phyloP scores from a whole-genome alignment of 2,888 invertebrate species.

The Cyclophora punctaria region DNA sequence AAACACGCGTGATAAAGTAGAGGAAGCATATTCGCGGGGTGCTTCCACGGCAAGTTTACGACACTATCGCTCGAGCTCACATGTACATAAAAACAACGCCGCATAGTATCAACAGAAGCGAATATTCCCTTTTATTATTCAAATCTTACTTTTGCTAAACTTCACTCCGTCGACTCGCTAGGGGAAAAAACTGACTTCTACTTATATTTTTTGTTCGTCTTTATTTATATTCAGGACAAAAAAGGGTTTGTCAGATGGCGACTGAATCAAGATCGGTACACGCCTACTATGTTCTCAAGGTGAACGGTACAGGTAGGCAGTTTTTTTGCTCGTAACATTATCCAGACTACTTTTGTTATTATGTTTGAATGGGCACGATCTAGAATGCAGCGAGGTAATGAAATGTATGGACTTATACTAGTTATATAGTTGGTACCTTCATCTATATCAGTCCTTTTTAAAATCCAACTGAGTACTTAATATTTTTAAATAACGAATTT shows the following conservation, averaged over 20 bases:
- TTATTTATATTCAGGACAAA: constrained; percentile 72
- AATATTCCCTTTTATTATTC: constrained; percentile 60
- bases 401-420: too few species aligned
- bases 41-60: constrained; percentile 34
- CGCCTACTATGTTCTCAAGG: constrained; percentile 65
- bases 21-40: constrained; percentile 32
- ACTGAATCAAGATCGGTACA: constrained; percentile 64
- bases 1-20: constrained; percentile 18
- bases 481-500: too few species aligned
- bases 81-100: constrained; percentile 41
- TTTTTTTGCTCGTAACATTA: constrained; percentile 38
- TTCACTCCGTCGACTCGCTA: constrained; percentile 44
- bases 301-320: constrained; percentile 53
- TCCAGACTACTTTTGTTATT: constrained; percentile 19
- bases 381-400: constrained; percentile 36
- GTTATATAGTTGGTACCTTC: too few species aligned
- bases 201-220: constrained; percentile 55
- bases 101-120: constrained; percentile 38
- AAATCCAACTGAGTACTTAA: too few species aligned
- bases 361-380: constrained; percentile 19
- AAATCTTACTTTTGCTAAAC: constrained; percentile 64
- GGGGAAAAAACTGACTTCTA: constrained; percentile 50
- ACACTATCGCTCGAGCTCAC: constrained; percentile 32
- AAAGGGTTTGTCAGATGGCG: constrained; percentile 70
- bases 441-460: too few species aligned